Percentiles rank a stretch among this genome's conserved stretches.
Conservation (phyloP, 2,113 vertebrate genomes). For the Pardalotus punctatus region DNA sequence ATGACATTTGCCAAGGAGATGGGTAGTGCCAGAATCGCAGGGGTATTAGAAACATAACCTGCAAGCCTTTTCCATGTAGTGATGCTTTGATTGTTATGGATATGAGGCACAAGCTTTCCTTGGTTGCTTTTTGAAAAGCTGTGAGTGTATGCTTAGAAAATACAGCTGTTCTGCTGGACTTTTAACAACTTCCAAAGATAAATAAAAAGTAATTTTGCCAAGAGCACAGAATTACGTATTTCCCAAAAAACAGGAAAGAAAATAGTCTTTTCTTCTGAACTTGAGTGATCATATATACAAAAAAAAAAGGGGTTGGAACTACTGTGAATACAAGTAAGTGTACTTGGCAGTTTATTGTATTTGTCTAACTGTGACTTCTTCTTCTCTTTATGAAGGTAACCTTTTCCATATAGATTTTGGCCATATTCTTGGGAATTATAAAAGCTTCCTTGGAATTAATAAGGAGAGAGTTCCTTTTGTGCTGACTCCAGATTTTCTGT, state of each 20-base stretch:
- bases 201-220: background rate
- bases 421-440: slow-evolving; percentile 99
- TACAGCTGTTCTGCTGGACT: background rate
- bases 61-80: background rate
- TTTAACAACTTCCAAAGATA: background rate
- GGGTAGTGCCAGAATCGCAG: background rate
- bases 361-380: background rate
- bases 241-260: background rate
- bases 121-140: background rate
- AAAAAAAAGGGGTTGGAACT: background rate
- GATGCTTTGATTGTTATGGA: background rate
- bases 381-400: slow-evolving; percentile 80
- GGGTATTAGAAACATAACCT: background rate
- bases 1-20: background rate
- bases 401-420: slow-evolving; percentile 99
- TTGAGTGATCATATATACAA: background rate
- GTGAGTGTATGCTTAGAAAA: background rate
- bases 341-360: background rate
- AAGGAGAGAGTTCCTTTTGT: slow-evolving; percentile 98
- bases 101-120: background rate
- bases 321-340: background rate
- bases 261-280: background rate
- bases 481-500: slow-evolving; percentile 96
- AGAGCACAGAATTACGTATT: background rate
- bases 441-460: slow-evolving; percentile 98